These are phyloP conservation scores for Barnardius zonarius DNA, from an alignment of 2,113 vertebrate species.

Conservation along the genomic window DNA sequence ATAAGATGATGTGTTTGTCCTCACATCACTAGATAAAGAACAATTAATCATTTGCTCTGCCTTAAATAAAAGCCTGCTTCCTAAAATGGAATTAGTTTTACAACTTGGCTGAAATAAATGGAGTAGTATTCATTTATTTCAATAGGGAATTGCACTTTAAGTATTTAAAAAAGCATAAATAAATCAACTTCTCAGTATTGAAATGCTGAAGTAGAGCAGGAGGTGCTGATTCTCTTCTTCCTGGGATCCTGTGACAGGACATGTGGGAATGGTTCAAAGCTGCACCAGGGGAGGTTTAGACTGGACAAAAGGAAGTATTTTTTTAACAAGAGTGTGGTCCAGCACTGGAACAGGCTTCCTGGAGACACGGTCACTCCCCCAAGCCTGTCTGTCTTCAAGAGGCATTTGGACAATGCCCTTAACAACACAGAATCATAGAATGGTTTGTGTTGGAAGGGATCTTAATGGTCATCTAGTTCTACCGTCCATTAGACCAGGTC, in stretches of 20 bases:
- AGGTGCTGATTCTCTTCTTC: neutral
- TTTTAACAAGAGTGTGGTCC: neutral
- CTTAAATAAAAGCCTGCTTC: neutral
- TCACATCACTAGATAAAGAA: neutral
- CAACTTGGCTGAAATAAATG: neutral
- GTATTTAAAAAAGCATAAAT: neutral
- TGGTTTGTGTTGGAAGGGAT: neutral
- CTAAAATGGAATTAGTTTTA: neutral
- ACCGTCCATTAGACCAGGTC: neutral
- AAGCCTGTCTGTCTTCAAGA: neutral
- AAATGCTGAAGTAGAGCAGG: neutral
- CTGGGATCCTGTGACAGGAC: neutral
- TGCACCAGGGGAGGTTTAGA: neutral
- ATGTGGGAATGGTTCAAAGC: neutral
- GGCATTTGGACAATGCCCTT: neutral
- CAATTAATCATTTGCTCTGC: neutral
- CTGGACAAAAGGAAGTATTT: neutral
- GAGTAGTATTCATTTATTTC: neutral
- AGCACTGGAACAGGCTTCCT: neutral
- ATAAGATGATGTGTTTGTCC: neutral
- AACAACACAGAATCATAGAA: neutral
- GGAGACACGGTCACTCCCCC: accelerated
- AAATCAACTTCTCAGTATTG: neutral
- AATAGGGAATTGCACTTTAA: neutral
- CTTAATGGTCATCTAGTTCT: neutral